Percentiles rank a stretch among this genome's conserved stretches.
Evolutionary conservation across 1,140 invertebrate species (phyloP).

Genomic region (Brachystomella parvula): DNA sequence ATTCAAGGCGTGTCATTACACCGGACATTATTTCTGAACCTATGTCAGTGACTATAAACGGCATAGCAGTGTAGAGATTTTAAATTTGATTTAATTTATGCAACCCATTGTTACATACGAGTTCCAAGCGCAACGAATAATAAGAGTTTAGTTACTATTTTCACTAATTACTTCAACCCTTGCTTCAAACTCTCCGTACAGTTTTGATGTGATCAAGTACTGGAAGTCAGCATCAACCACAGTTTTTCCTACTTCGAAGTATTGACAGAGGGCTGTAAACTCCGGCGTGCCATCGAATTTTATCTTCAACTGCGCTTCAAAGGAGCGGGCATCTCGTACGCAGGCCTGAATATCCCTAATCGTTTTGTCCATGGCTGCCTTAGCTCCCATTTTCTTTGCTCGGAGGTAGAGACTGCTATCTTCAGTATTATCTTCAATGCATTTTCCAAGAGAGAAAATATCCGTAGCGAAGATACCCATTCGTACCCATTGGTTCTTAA

Average conservation of each 20-base stretch:
- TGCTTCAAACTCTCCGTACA: not conserved
- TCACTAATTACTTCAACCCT: too few species aligned
- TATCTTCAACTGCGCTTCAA: not conserved
- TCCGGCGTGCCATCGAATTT: not conserved
- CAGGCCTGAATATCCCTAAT: not conserved
- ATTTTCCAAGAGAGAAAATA: not conserved
- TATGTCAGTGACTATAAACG: slow-evolving; percentile 36
- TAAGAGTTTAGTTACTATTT: too few species aligned
- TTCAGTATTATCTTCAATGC: not conserved
- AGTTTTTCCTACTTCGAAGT: not conserved
- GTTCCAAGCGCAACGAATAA: too few species aligned
- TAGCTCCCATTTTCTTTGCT: not conserved
- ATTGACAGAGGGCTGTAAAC: not conserved
- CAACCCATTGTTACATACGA: too few species aligned
- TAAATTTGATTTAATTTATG: too few species aligned
- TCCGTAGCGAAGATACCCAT: not conserved
- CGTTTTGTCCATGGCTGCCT: not conserved
- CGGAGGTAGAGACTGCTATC: not conserved
- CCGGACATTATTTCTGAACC: slow-evolving; percentile 37
- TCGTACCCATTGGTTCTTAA: not conserved
- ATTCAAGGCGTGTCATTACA: slow-evolving; percentile 25
- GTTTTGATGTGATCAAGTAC: not conserved
- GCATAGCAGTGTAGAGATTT: not conserved
- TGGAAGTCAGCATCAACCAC: not conserved
- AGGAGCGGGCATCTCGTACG: not conserved